These are phyloP conservation scores for Neoscelio sp. DNA, from an alignment of 2,888 invertebrate genomes.

Conservation along the genomic window DNA sequence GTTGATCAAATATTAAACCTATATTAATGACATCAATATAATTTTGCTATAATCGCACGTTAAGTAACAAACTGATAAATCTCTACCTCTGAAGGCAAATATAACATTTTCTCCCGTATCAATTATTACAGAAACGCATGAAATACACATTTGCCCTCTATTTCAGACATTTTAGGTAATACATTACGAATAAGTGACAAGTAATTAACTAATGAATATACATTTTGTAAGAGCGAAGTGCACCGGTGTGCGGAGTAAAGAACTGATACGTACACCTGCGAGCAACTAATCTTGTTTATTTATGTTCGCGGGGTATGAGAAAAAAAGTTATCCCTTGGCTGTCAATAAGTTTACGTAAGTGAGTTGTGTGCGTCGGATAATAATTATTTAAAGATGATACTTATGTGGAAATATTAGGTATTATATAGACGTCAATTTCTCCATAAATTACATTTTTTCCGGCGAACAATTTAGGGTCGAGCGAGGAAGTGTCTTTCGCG, in stretches of 20 bases:
- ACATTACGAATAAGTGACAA: constrained; percentile 51
- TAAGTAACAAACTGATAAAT: constrained; percentile 6
- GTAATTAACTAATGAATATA: constrained; percentile 57
- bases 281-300: constrained; percentile 52
- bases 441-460: constrained; percentile 35
- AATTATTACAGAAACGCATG: too few species aligned
- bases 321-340: constrained; percentile 50
- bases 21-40: constrained; percentile 14
- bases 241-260: constrained; percentile 12
- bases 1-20: background rate
- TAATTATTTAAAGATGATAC: constrained; percentile 58
- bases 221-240: constrained; percentile 36
- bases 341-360: constrained; percentile 62
- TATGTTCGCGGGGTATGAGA: constrained; percentile 34
- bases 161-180: constrained; percentile 34
- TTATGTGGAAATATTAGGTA: constrained; percentile 47
- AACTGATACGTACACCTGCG: constrained; percentile 39
- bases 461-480: too few species aligned
- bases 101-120: too few species aligned
- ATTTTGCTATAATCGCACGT: constrained; percentile 12
- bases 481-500: too few species aligned
- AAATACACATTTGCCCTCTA: background rate
- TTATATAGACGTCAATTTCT: constrained; percentile 28
- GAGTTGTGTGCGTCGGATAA: constrained; percentile 48
- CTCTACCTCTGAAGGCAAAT: too few species aligned